These are phyloP conservation scores for rat (Rattus norvegicus) DNA, from an alignment of 2,113 vertebrate genomes.

Conservation along the genomic window GRCr8 NC_086029.1:68193501-68194000, in stretches of 20 bases:
- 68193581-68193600: not conserved
- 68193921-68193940: not conserved
- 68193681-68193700: not conserved
- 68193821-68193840: not conserved
- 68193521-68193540: not conserved
- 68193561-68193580: not conserved
- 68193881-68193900: not conserved
- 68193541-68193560: not conserved
- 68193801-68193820: not conserved
- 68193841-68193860: not conserved
- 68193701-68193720: not conserved
- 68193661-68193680: too few relatives aligned
- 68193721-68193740: not conserved
- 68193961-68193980: not conserved
- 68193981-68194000: not conserved
- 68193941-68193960: not conserved
- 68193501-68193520: not conserved
- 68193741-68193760: not conserved
- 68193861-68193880: not conserved
- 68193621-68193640: not conserved
- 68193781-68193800: too few relatives aligned
- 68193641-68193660: accelerated
- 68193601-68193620: not conserved
- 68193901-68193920: too few relatives aligned
- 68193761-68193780: too few relatives aligned